These are phyloP conservation scores for Sorex fumeus DNA, from an alignment of 2,113 vertebrate species.

Conservation along the genomic window DNA sequence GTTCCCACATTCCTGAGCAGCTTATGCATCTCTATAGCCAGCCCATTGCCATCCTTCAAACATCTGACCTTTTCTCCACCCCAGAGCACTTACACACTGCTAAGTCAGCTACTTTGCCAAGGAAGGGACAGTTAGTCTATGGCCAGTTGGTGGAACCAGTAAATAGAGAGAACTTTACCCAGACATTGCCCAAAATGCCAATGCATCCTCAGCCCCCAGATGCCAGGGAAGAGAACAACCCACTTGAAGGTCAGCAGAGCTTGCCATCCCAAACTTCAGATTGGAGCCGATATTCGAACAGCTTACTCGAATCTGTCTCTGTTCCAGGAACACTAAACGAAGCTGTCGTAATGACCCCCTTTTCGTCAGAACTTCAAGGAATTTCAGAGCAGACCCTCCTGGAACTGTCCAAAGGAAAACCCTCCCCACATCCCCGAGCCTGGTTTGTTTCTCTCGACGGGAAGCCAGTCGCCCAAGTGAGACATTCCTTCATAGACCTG, in stretches of 20 bases:
- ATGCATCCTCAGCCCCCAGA: slow-evolving; percentile 88
- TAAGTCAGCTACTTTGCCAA: slow-evolving; percentile 95
- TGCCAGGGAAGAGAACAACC: slow-evolving; percentile 89
- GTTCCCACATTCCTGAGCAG: slow-evolving; percentile 92
- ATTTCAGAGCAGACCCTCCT: slow-evolving; percentile 96
- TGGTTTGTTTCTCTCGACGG: slow-evolving; percentile 99
- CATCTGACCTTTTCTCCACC: slow-evolving; percentile 92
- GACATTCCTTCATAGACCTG: slow-evolving; percentile 97
- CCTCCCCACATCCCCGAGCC: slow-evolving; percentile 93
- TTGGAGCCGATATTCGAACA: slow-evolving; percentile 94
- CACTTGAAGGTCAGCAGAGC: slow-evolving; percentile 90
- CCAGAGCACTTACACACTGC: slow-evolving; percentile 91
- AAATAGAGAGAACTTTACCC: slow-evolving; percentile 92
- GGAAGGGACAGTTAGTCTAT: slow-evolving; percentile 90
- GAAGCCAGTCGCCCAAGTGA: slow-evolving; percentile 94
- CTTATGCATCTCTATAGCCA: slow-evolving; percentile 95
- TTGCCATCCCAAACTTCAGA: slow-evolving; percentile 88
- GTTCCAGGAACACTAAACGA: slow-evolving; percentile 97
- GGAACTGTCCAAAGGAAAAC: slow-evolving; percentile 94
- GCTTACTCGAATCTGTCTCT: slow-evolving; percentile 95
- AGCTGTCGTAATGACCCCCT: slow-evolving; percentile 93
- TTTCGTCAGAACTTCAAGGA: slow-evolving; percentile 95
- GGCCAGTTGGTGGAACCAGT: slow-evolving; percentile 90
- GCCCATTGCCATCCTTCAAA: slow-evolving; percentile 94
- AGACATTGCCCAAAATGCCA: slow-evolving; percentile 93